Percentiles rank a stretch among this genome's conserved stretches.
Evolutionary conservation across 1,140 invertebrate genomes (phyloP).

Genomic region (Gyrodactylus salaris): DNA sequence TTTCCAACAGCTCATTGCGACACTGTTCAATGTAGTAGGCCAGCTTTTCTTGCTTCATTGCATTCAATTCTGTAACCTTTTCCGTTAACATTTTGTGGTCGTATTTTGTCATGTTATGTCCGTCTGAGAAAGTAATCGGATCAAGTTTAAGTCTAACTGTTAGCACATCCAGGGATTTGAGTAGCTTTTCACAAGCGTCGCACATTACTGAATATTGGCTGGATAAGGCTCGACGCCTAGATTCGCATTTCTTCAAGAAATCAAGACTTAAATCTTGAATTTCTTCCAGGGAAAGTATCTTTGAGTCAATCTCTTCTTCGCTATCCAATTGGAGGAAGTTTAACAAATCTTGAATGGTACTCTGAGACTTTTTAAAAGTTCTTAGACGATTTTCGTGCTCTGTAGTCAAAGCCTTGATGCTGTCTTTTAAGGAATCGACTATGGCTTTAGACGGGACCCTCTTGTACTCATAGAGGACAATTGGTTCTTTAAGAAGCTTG

Average conservation of each 20-base stretch:
- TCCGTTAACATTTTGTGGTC: neutral
- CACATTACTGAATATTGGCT: neutral
- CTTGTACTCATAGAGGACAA: neutral
- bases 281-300: neutral
- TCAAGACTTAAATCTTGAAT: neutral
- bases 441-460: neutral
- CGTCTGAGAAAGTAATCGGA: neutral
- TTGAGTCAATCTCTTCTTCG: neutral
- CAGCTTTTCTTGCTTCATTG: neutral
- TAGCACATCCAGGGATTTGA: neutral
- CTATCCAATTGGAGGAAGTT: neutral
- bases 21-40: neutral
- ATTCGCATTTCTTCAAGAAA: neutral
- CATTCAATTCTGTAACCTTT: neutral
- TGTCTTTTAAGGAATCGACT: neutral
- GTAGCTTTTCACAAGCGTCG: neutral
- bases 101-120: neutral
- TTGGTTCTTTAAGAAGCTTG: neutral
- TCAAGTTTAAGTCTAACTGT: neutral
- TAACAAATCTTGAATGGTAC: neutral
- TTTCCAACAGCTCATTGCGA: neutral
- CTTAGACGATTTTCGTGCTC: neutral
- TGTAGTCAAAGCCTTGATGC: neutral
- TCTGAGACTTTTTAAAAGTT: neutral
- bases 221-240: neutral